Evolutionary conservation across 2,797 vertebrate species (phyloP).

Genomic region (Paratrypauchen microcephalus): DNA sequence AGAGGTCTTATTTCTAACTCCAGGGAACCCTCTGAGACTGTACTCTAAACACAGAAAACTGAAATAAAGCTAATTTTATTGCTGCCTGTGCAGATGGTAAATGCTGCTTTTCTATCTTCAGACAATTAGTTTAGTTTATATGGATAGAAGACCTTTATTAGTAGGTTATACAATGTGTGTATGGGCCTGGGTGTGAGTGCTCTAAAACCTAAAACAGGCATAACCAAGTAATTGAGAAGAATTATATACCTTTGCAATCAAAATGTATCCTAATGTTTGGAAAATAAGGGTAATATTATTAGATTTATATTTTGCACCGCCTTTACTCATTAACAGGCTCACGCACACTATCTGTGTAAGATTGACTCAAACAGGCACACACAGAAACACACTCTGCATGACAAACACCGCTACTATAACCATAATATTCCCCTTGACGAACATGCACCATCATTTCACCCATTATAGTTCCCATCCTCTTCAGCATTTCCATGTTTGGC

Average conservation of each 20-base stretch:
- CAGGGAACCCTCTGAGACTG: conserved; percentile 12
- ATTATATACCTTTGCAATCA: no score
- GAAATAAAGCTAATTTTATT: conserved; percentile 23
- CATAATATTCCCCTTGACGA: conserved; percentile 18
- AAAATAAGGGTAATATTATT: no score
- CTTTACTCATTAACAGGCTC: no score
- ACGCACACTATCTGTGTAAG: no score
- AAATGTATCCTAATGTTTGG: no score
- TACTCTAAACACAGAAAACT: conserved; percentile 18
- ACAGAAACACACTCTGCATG: conserved; percentile 7
- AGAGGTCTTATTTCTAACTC: conserved; percentile 23
- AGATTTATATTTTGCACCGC: no score
- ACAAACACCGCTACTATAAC: background rate
- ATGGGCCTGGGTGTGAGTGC: no score
- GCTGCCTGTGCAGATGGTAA: background rate
- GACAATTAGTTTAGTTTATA: background rate
- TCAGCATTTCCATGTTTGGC: conserved; percentile 31
- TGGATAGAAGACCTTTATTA: background rate
- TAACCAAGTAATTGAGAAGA: no score
- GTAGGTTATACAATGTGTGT: background rate
- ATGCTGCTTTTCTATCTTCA: background rate
- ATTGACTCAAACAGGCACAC: no score
- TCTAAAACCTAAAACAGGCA: conserved; percentile 3
- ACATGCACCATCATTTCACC: conserved; percentile 20
- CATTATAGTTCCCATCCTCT: conserved; percentile 22